Conservation (phyloP, 1,140 invertebrate genomes). For the Tetragonula clypearis region DNA sequence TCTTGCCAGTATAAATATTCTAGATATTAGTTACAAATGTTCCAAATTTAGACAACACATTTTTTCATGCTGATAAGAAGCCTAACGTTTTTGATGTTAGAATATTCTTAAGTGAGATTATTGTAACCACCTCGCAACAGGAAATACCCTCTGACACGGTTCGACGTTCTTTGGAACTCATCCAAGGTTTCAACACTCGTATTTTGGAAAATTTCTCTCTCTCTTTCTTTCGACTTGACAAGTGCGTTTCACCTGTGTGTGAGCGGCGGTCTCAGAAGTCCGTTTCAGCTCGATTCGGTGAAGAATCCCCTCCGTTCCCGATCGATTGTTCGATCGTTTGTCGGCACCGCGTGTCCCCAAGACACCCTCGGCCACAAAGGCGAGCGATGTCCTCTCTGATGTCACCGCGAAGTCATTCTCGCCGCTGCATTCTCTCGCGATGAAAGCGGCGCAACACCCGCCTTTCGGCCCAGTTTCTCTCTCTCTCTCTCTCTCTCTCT, state of each 20-base stretch:
- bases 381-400: constrained; percentile 12
- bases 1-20: too few relatives aligned
- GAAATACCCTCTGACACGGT: too few relatives aligned
- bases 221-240: neutral
- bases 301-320: neutral
- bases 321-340: constrained; percentile 25
- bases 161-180: too few relatives aligned
- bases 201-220: too few relatives aligned
- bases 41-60: too few relatives aligned
- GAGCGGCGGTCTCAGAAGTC: neutral
- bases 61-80: too few relatives aligned
- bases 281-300: constrained; percentile 39
- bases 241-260: constrained; percentile 51
- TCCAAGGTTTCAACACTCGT: too few relatives aligned
- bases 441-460: constrained; percentile 26
- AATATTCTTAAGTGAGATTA: too few relatives aligned
- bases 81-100: too few relatives aligned
- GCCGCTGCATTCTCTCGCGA: constrained; percentile 12
- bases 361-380: constrained; percentile 12
- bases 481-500: neutral
- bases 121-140: too few relatives aligned
- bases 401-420: constrained; percentile 22
- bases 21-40: too few relatives aligned
- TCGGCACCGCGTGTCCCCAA: neutral
- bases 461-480: neutral